Evolutionary conservation across 2,113 vertebrate genomes (phyloP).

Genomic region (Abramis brama): DNA sequence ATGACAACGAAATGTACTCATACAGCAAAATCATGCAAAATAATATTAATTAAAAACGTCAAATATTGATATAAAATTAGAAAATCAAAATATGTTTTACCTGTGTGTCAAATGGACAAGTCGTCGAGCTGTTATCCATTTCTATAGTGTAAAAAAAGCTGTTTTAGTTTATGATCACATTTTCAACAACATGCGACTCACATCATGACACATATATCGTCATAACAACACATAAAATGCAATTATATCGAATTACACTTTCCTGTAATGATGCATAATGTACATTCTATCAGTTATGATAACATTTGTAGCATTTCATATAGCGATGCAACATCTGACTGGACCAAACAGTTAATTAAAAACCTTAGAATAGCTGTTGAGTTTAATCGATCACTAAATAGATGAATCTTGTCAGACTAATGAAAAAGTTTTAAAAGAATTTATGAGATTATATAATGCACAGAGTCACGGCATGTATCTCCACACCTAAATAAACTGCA

Average conservation of each 20-base stretch:
- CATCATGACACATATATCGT: not conserved
- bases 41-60: not conserved
- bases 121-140: conserved; percentile 52
- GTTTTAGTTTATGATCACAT: not conserved
- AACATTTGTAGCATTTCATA: too few relatives aligned
- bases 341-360: not conserved
- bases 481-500: not conserved
- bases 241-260: not conserved
- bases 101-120: conserved; percentile 48
- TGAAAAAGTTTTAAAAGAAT: not conserved
- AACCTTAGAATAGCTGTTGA: not conserved
- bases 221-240: not conserved
- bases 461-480: not conserved
- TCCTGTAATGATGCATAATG: not conserved
- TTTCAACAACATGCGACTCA: not conserved
- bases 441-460: conserved; percentile 2
- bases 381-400: not conserved
- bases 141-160: not conserved
- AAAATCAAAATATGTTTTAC: not conserved
- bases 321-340: not conserved
- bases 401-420: not conserved
- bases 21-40: not conserved
- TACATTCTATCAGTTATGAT: not conserved
- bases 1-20: not conserved
- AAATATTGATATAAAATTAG: not conserved